phyloP scores from a whole-genome alignment of 2,113 vertebrate genomes.

The Trichechus manatus region DNA sequence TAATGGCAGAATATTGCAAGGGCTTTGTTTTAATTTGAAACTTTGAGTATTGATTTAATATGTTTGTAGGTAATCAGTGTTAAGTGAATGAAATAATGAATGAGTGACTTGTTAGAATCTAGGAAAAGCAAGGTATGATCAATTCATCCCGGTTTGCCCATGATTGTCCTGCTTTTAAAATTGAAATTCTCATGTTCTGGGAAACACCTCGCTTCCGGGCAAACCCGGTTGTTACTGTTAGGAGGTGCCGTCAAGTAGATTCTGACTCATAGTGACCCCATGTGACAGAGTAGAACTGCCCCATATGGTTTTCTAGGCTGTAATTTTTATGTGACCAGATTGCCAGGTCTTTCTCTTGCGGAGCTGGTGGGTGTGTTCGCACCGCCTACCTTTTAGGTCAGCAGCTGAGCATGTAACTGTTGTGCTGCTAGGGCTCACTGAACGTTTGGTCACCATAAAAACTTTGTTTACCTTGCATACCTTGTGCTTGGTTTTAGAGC shows the following conservation, averaged over 20 bases:
- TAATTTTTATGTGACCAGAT: background rate
- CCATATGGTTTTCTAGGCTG: background rate
- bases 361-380: background rate
- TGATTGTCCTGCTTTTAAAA: background rate
- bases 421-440: background rate
- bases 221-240: background rate
- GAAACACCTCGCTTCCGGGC: background rate
- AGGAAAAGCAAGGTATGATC: background rate
- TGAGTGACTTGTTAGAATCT: background rate
- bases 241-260: background rate
- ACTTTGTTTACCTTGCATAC: background rate
- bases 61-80: background rate
- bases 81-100: background rate
- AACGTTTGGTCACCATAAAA: background rate
- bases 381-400: background rate
- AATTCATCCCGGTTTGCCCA: background rate
- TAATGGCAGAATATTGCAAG: background rate
- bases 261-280: background rate
- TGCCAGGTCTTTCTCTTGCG: background rate
- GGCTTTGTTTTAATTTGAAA: constrained; percentile 30
- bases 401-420: background rate
- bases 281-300: background rate
- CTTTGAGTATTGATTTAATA: background rate
- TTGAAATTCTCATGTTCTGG: background rate
- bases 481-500: background rate